Evolutionary conservation across 2,888 invertebrate species (phyloP), one percentile per base, ranked within the genome.

Genomic region (Myopa tessellatipennis): DNA sequence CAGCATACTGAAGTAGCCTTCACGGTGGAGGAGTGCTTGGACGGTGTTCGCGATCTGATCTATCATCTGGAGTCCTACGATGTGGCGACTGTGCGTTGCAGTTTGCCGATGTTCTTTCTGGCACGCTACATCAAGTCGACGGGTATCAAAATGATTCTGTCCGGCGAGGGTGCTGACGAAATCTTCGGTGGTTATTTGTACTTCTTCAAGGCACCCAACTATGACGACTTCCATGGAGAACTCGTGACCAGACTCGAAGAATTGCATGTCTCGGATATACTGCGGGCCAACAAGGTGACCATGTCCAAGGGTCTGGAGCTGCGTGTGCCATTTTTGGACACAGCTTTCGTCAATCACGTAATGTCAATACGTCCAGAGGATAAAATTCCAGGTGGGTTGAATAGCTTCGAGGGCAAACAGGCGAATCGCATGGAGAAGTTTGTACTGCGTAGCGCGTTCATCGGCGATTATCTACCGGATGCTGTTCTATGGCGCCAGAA

Each of bases 91-190:
- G 86, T 90, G 38, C 85, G 89, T 18, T 89, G 89, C 77, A 89
- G 88, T 78, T 82, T 90, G 74, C 89, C 89, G 14, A 97, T 98
- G 97, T 94, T 94, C 87, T 88, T 98, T 45, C 88, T 98, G 50
- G 91, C 96, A 3, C 93, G 94, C 82, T 95, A 95, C 86, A 95
- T 97, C 74, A 93, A 94, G 85, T 94, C 96, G 80, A 96, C 96
- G 0, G 93, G 96, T 81, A 94, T 96, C 0, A 96, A 95, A 60
- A 97, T 98, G 73, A 92, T 98, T 74, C 93, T 96, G 81, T 97
- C 97, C 80, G 98, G 98, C 2, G 98, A 98, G 90, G 98, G 98
- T 1, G 96, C 98, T 0, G 98, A 98, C 88, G 98, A 98, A 90
- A 89, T 98, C 69, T 96, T 96, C n/a, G 97, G 98, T 84, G 98